These are phyloP conservation scores for Drosophila eugracilis DNA, from an alignment of 1,140 invertebrate species.

Conservation along the genomic window DNA sequence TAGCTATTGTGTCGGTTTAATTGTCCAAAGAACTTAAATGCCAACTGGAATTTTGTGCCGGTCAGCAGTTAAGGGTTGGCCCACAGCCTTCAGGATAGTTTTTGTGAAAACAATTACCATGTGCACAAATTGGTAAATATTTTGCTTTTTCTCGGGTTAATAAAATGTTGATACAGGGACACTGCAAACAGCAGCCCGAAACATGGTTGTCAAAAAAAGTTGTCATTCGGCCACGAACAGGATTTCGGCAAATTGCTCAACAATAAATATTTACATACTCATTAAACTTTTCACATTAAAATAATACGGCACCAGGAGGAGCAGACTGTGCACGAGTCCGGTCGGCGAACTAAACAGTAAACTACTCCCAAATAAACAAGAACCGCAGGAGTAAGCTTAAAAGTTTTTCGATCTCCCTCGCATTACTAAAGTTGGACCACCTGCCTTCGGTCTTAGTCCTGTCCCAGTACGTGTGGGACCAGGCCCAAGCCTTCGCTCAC, in stretches of 20 bases:
- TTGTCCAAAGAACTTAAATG: constrained; percentile 36
- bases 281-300: constrained; percentile 81
- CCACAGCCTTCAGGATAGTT: constrained; percentile 17
- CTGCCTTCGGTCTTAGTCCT: constrained; percentile 14
- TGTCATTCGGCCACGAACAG: constrained; percentile 17
- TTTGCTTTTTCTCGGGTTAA: constrained; percentile 41
- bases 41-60: constrained; percentile 27
- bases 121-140: constrained; percentile 64
- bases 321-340: constrained; percentile 2
- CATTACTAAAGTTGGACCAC: constrained; percentile 32
- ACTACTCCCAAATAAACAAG: constrained; percentile 52
- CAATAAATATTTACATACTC: constrained; percentile 81
- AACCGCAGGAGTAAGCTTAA: constrained; percentile 50
- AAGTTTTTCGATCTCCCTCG: constrained; percentile 70
- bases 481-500: constrained; percentile 15
- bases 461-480: constrained; percentile 23
- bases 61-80: constrained; percentile 46
- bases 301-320: constrained; percentile 37
- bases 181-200: constrained; percentile 3
- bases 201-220: neutral
- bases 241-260: constrained; percentile 52
- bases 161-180: constrained; percentile 56
- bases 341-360: constrained; percentile 38
- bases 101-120: constrained; percentile 56
- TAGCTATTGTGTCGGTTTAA: constrained; percentile 49